Conservation (phyloP, 2,888 invertebrate species). For the Himalopsyche tibetana region DNA sequence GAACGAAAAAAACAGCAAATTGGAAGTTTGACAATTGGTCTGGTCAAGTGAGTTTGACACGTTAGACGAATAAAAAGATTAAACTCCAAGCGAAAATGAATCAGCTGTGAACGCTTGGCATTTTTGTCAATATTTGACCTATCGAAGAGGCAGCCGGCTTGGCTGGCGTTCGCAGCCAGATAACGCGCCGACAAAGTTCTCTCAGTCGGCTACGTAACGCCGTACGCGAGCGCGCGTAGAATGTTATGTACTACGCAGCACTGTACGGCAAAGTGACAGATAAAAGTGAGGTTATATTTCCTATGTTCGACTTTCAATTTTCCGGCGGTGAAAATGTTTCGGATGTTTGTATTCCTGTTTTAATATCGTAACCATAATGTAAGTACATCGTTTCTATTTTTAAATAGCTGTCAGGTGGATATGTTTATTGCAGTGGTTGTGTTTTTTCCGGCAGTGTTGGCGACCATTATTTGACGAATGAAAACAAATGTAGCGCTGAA, state of each 20-base stretch:
- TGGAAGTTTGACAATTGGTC: too few relatives aligned
- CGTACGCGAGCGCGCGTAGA: constrained; percentile 44
- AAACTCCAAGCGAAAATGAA: neutral
- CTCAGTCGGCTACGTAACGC: neutral
- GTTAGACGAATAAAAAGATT: neutral
- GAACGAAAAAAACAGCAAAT: too few relatives aligned
- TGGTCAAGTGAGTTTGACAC: neutral
- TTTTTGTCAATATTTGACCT: constrained; percentile 27
- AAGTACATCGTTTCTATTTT: neutral
- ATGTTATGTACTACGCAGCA: constrained; percentile 27
- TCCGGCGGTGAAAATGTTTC: constrained; percentile 5
- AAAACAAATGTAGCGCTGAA: constrained; percentile 30
- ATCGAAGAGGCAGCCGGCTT: neutral
- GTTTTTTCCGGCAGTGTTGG: constrained; percentile 13
- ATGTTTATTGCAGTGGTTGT: neutral
- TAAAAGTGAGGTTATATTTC: constrained; percentile 62
- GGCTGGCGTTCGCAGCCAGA: neutral
- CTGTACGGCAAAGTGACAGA: constrained; percentile 54
- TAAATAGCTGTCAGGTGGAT: neutral
- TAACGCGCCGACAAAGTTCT: constrained; percentile 37
- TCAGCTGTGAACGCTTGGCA: constrained; percentile 20
- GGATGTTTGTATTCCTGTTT: neutral
- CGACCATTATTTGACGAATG: constrained; percentile 18
- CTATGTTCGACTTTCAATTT: constrained; percentile 9
- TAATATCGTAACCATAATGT: neutral